phyloP scores from a whole-genome alignment of 2,888 invertebrate species.

The Byasa hedistus region DNA sequence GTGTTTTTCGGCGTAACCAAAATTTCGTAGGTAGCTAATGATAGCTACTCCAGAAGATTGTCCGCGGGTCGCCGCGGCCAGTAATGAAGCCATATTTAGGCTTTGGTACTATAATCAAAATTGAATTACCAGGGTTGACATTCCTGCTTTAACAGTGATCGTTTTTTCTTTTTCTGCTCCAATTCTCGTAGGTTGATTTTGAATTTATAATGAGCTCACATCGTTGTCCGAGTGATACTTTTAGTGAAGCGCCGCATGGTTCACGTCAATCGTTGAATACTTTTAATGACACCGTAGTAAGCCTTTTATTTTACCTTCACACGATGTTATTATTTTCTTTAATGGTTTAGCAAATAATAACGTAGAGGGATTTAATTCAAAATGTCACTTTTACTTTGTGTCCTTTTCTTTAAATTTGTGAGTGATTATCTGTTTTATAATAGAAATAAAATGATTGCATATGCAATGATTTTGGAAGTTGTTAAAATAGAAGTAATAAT shows the following conservation, averaged over 20 bases:
- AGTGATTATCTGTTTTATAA: neutral
- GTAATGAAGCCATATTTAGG: constrained; percentile 76
- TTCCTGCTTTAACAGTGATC: constrained; percentile 61
- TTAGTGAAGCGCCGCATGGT: constrained; percentile 42
- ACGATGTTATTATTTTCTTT: constrained; percentile 4
- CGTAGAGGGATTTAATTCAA: neutral
- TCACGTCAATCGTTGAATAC: constrained; percentile 38
- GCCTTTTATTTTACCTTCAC: constrained; percentile 34
- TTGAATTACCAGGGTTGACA: constrained; percentile 78
- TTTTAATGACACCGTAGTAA: constrained; percentile 42
- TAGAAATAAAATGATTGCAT: neutral
- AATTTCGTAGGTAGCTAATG: constrained; percentile 72
- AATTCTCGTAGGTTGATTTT: constrained; percentile 66
- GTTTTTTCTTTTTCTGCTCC: constrained; percentile 75
- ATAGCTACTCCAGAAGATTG: constrained; percentile 75
- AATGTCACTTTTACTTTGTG: neutral
- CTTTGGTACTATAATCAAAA: constrained; percentile 79
- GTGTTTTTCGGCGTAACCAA: constrained; percentile 66
- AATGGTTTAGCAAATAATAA: neutral
- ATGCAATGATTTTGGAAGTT: neutral
- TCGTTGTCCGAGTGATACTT: constrained; percentile 42
- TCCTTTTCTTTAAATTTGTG: neutral
- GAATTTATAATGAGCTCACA: constrained; percentile 61
- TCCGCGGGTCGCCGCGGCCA: constrained; percentile 70
- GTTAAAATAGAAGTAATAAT: neutral